These are phyloP conservation scores for Yponomeuta evonymella DNA, from an alignment of 2,888 invertebrate genomes.

Conservation along the genomic window DNA sequence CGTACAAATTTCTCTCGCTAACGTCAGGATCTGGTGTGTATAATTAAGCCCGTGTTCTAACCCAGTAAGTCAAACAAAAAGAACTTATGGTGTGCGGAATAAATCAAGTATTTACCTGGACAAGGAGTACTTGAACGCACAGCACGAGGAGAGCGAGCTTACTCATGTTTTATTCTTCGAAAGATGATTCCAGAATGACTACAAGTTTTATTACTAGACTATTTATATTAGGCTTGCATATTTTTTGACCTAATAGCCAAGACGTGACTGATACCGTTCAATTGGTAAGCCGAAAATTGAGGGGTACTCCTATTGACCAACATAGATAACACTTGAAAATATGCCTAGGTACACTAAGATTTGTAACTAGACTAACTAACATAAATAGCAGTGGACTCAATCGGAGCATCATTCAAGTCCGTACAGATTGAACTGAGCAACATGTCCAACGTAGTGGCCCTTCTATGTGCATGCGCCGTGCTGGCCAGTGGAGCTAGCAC, in stretches of 20 bases:
- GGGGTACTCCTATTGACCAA: background rate
- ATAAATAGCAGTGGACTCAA: background rate
- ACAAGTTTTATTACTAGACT: background rate
- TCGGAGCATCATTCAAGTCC: background rate
- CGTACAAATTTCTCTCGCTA: too few relatives aligned
- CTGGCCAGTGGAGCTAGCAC: background rate
- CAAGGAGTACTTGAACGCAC: background rate
- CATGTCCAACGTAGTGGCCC: background rate
- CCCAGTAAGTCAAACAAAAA: background rate
- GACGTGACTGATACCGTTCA: background rate
- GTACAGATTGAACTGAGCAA: background rate
- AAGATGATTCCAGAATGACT: constrained; percentile 5
- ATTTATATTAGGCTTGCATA: background rate
- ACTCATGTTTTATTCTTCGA: constrained; percentile 2
- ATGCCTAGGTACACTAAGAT: background rate
- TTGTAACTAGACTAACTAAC: background rate
- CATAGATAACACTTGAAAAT: background rate
- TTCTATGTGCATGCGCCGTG: background rate
- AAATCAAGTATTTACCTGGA: background rate
- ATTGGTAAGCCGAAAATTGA: background rate
- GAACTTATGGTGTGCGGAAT: background rate
- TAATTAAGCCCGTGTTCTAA: too few relatives aligned
- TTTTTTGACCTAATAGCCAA: too few relatives aligned
- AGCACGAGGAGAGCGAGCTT: constrained; percentile 1
- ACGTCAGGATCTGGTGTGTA: too few relatives aligned